phyloP scores from a whole-genome alignment of 2,113 vertebrate species.

The Erpornis zantholeuca region DNA sequence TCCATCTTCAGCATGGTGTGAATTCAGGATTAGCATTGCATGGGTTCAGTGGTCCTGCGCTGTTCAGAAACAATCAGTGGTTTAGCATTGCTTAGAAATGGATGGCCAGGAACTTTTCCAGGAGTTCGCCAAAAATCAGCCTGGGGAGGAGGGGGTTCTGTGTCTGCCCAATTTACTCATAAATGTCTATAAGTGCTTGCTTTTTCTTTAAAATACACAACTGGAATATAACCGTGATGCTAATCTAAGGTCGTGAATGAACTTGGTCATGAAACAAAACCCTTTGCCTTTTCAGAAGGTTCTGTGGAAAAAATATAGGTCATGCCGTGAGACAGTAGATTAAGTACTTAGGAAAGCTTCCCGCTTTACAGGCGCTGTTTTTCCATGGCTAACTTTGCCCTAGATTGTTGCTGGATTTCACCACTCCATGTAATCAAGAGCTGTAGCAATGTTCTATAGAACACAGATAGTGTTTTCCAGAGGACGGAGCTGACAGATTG shows the following conservation, averaged over 20 bases:
- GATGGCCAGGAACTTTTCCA: neutral
- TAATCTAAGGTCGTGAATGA: neutral
- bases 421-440: rapidly evolving
- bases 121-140: neutral
- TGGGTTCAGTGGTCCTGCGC: neutral
- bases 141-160: neutral
- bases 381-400: neutral
- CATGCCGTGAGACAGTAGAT: neutral
- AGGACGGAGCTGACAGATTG: neutral
- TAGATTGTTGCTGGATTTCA: neutral
- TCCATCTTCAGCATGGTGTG: neutral
- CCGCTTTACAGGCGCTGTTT: neutral
- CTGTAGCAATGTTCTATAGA: neutral
- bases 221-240: rapidly evolving
- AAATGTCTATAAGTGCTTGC: rapidly evolving
- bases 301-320: conserved; percentile 17
- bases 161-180: neutral
- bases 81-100: neutral
- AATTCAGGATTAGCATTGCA: neutral
- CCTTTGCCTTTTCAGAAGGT: neutral
- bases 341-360: neutral
- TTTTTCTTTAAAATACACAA: neutral
- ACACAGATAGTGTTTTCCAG: neutral
- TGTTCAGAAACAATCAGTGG: neutral
- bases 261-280: neutral